Percentiles rank a stretch among this genome's conserved stretches.
Conservation (phyloP, 2,113 vertebrate genomes). For the Osmerus eperlanus region DNA sequence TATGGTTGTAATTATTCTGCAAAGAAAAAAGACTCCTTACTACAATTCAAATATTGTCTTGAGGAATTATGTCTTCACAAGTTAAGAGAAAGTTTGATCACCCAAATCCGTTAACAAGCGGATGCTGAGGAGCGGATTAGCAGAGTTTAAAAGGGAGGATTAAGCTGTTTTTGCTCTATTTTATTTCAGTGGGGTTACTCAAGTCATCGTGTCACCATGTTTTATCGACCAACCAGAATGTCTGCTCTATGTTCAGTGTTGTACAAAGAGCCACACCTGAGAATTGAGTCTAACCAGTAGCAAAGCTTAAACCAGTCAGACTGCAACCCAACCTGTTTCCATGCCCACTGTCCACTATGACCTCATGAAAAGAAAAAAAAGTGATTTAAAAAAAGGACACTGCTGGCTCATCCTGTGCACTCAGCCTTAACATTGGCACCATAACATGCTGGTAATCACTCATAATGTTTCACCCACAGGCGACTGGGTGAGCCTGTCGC, state of each 20-base stretch:
- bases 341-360: neutral
- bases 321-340: neutral
- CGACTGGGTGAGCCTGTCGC: too few species aligned
- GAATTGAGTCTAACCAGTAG: too few species aligned
- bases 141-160: constrained; percentile 18
- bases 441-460: neutral
- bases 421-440: neutral
- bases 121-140: constrained; percentile 31
- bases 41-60: constrained; percentile 19
- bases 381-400: neutral
- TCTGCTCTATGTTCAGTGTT: neutral
- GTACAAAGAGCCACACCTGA: too few species aligned
- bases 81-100: constrained; percentile 48
- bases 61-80: constrained; percentile 27
- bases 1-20: neutral
- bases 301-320: neutral
- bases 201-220: neutral
- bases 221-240: neutral
- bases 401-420: neutral
- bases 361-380: neutral
- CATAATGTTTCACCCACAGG: neutral
- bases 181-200: neutral
- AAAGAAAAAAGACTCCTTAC: neutral
- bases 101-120: constrained; percentile 23
- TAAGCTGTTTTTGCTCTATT: constrained; percentile 22